Percentiles rank a stretch among this genome's conserved stretches.
Conservation (phyloP, 2,113 vertebrate genomes). For the Halcyon malimbica region DNA sequence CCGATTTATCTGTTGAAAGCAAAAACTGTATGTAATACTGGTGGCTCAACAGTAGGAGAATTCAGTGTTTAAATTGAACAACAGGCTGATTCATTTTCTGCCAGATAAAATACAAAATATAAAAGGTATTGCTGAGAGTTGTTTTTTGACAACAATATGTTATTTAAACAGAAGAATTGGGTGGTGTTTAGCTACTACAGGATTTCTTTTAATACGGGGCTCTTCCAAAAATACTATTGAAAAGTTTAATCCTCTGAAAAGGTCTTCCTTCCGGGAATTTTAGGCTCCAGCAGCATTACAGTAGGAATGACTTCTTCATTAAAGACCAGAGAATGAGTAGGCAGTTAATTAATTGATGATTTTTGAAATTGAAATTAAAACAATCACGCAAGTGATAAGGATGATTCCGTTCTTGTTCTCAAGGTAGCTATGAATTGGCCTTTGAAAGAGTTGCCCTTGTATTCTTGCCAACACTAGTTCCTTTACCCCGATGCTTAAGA, state of each 20-base stretch:
- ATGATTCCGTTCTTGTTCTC: neutral
- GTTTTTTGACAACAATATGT: neutral
- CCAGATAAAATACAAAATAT: neutral
- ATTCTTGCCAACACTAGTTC: neutral
- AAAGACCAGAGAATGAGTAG: neutral
- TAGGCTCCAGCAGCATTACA: neutral
- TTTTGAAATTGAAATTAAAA: neutral
- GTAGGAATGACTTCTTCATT: neutral
- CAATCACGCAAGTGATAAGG: neutral
- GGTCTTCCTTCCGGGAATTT: neutral
- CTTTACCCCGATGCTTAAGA: neutral
- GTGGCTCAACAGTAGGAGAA: neutral
- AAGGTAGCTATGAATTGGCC: neutral
- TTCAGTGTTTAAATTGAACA: neutral
- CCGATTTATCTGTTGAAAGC: neutral
- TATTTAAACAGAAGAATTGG: neutral
- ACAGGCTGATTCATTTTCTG: neutral
- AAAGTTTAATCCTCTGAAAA: neutral
- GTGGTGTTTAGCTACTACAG: neutral
- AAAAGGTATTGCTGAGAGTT: neutral
- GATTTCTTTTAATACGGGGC: neutral
- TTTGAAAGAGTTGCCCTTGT: neutral
- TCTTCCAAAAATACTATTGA: neutral
- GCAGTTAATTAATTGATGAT: neutral
- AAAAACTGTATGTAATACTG: neutral